phyloP scores from a whole-genome alignment of 2,113 vertebrate genomes.

The Balaenoptera acutorostrata region DNA sequence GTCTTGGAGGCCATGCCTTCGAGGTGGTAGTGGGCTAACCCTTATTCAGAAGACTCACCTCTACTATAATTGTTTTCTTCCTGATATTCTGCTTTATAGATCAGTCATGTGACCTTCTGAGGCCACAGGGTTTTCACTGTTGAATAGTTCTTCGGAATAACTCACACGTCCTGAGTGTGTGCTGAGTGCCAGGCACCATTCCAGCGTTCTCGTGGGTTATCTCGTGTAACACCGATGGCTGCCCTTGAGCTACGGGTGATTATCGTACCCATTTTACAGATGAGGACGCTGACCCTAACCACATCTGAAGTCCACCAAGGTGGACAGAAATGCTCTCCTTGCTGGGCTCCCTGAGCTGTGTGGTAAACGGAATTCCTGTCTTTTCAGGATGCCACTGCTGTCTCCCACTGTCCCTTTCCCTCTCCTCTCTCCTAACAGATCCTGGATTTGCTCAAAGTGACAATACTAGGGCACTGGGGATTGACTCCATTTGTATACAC shows the following conservation, averaged over 20 bases:
- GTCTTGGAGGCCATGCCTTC: background rate
- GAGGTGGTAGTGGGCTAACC: background rate
- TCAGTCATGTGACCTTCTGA: background rate
- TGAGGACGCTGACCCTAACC: background rate
- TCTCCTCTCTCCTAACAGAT: background rate
- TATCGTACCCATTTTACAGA: background rate
- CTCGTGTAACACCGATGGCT: background rate
- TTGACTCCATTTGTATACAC: background rate
- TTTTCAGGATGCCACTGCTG: background rate
- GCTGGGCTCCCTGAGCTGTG: background rate
- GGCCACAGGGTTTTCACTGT: background rate
- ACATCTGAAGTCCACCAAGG: background rate
- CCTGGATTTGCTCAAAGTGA: background rate
- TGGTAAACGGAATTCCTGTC: background rate
- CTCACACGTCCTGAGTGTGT: background rate
- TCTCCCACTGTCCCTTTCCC: rapidly evolving
- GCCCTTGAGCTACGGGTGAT: background rate
- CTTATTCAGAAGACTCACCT: background rate
- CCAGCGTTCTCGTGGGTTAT: background rate
- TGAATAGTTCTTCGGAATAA: background rate
- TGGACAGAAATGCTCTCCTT: background rate
- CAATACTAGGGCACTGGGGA: too few relatives aligned
- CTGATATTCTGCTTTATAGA: background rate
- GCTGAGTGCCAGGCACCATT: background rate
- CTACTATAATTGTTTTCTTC: background rate